Evolutionary conservation across 2,888 invertebrate species (phyloP), one percentile per base, ranked within the genome.

Genomic region (Capitulum mitella): DNA sequence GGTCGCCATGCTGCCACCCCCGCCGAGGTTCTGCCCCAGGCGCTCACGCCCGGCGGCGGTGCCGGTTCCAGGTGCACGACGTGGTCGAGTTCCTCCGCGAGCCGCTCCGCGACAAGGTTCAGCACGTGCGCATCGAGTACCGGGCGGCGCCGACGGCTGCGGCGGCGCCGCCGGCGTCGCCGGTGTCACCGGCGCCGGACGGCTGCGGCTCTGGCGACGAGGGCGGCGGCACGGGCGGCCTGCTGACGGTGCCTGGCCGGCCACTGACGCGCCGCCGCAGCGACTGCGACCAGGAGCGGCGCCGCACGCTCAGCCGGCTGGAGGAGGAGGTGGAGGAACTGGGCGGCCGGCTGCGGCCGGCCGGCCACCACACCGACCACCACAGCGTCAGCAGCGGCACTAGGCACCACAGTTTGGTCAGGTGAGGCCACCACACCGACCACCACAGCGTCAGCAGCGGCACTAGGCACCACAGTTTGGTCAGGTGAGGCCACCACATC

Each of bases 291-390:
- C 22, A 37, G 14, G 70, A 70, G 34, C 70, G 70, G 37, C 70
- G 70, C 22, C 70, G 70, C 37, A 70, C 70, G 1, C 70, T 70
- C 70, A 70, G 70, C 37, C 34, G 70, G 29, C 70, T 70, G 6
- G 70, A 70, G 26, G 70, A 70, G 70, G 70, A 70, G 37, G 70
- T 70, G 22, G 70, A 70, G 37, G 70, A 70, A 37, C 37, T 70
- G 29, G 29, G 70, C 8, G 70, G 70, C 22, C 70, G 70, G 37
- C 70, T 70, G 12, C 1, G 70, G 22, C 5, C 19, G 6, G 70
- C 22, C 22, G 70, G 37, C 34, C 16, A 32, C 5, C 19, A 3
- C 3, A 6, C 70, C 37, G 70, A 32, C 70, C 16, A 22, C 14
- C 70, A 37, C 22, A 58, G 22, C 29, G 26, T 3, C 61, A 26